Percentiles rank a stretch among this genome's conserved stretches.
Evolutionary conservation across 2,797 vertebrate species (phyloP).

Genomic region (Anisognathus igniventris): DNA sequence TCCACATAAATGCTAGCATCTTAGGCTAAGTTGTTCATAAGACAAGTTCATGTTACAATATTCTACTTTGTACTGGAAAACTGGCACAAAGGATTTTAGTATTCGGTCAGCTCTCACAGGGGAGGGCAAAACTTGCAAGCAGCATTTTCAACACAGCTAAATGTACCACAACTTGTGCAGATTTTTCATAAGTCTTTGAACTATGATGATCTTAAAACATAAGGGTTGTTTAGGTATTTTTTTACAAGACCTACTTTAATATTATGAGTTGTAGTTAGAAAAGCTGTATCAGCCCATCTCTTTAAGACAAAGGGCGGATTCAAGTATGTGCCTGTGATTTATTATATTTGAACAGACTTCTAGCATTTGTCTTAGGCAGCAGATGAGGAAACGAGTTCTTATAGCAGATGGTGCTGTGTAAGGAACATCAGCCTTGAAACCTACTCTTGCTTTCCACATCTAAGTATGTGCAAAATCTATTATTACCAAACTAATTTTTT

Average conservation of each 20-base stretch:
- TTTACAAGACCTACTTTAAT: background rate
- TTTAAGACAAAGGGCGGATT: background rate
- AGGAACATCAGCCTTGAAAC: background rate
- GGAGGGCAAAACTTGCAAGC: background rate
- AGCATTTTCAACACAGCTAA: background rate
- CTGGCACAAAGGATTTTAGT: background rate
- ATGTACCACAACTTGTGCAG: background rate
- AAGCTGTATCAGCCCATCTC: background rate
- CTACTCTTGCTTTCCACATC: background rate
- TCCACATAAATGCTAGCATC: background rate
- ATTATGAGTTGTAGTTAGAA: background rate
- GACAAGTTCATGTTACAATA: background rate
- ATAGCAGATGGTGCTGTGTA: background rate
- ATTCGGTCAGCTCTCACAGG: rapidly evolving
- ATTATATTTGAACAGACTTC: background rate
- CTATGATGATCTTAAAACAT: background rate
- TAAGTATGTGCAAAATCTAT: background rate
- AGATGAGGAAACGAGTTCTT: background rate
- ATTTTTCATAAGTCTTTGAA: background rate
- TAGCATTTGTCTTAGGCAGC: background rate
- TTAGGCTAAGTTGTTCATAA: background rate
- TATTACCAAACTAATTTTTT: background rate
- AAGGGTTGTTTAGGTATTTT: background rate
- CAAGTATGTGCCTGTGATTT: background rate
- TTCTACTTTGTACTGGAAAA: background rate